Conservation (phyloP, 1,140 invertebrate species). For the Linepithema humile region DNA sequence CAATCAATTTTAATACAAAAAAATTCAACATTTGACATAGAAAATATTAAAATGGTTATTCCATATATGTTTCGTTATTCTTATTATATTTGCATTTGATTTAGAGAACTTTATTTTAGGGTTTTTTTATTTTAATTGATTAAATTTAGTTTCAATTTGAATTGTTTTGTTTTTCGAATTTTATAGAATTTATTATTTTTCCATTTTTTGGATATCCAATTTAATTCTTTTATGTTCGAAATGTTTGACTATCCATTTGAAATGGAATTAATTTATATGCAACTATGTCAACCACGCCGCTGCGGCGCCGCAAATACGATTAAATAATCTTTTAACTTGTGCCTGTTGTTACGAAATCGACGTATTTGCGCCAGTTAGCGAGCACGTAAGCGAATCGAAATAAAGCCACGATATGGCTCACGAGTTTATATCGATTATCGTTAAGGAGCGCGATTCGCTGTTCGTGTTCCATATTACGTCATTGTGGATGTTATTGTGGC, state of each 20-base stretch:
- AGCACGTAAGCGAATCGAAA: slow-evolving; percentile 11
- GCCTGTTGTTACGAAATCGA: slow-evolving; percentile 2
- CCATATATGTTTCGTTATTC: too few relatives aligned
- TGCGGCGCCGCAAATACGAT: neutral
- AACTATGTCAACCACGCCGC: neutral
- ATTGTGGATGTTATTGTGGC: slow-evolving; percentile 9
- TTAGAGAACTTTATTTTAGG: too few relatives aligned
- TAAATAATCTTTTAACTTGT: slow-evolving; percentile 18
- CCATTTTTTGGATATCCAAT: too few relatives aligned
- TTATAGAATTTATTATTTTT: neutral
- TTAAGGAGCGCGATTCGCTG: slow-evolving; percentile 14
- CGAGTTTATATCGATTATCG: slow-evolving; percentile 44
- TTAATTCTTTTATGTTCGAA: too few relatives aligned
- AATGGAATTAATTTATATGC: neutral
- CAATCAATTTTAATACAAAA: too few relatives aligned
- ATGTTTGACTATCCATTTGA: too few relatives aligned
- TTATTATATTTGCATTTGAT: too few relatives aligned
- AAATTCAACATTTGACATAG: too few relatives aligned
- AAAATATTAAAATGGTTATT: too few relatives aligned
- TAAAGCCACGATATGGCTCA: slow-evolving; percentile 4
- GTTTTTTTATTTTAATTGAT: too few relatives aligned
- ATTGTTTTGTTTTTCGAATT: too few relatives aligned
- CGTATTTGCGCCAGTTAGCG: neutral
- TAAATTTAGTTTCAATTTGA: too few relatives aligned
- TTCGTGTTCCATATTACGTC: neutral